A percentile compares a stretch with the other conserved stretches of the same genome.
phyloP scores from a whole-genome alignment of 2,797 vertebrate species.

The Moxostoma hubbsi region DNA sequence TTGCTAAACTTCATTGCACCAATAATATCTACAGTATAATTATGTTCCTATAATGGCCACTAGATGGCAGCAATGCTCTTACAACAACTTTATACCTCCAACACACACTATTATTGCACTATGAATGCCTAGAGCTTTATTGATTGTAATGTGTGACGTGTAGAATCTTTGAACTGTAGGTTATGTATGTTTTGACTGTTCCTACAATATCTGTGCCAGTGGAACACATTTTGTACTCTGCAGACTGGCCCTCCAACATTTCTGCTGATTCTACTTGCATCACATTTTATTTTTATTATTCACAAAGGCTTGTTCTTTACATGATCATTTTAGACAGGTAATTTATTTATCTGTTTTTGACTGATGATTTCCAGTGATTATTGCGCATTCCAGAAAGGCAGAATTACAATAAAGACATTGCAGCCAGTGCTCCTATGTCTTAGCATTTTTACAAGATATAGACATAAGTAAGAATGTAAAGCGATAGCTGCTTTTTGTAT shows the following conservation, averaged over 20 bases:
- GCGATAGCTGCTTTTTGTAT: not conserved
- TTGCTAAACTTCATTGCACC: constrained; percentile 1
- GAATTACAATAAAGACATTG: not conserved
- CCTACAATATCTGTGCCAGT: too few species aligned
- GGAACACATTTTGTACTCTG: too few species aligned
- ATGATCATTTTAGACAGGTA: too few species aligned
- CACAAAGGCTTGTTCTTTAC: not conserved
- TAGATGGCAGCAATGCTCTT: constrained; percentile 8
- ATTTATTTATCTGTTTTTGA: too few species aligned
- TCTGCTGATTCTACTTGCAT: not conserved
- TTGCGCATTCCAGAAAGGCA: not conserved
- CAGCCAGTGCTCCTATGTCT: not conserved
- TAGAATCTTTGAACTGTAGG: too few species aligned
- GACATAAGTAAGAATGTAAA: not conserved
- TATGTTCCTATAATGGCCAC: not conserved
- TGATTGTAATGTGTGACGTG: too few species aligned
- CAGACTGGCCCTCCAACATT: too few species aligned
- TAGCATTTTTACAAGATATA: not conserved
- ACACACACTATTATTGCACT: too few species aligned
- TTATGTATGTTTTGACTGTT: too few species aligned
- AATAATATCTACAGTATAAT: not conserved
- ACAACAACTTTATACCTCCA: not conserved
- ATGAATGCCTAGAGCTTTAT: too few species aligned
- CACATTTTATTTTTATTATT: not conserved
- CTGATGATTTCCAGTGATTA: too few species aligned